Evolutionary conservation across 2,888 invertebrate genomes (phyloP), one percentile per base, ranked within the genome.

Genomic region (Polyploca ridens): DNA sequence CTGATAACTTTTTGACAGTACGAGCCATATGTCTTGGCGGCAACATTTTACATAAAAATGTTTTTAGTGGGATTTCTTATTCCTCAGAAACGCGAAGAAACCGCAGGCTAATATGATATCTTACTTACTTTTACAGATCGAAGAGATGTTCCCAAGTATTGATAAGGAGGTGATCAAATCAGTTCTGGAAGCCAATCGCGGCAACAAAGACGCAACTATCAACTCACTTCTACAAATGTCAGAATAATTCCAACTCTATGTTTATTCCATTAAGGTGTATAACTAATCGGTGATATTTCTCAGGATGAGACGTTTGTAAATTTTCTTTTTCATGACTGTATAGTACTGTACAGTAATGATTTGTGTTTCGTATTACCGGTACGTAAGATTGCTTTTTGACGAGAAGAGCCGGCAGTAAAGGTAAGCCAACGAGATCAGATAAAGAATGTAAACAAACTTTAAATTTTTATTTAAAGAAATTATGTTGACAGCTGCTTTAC

Each of bases 91-190:
- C 8, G 38, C 38, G 8, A 0, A 1, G 10, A 10, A 8, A 38
- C 3, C 10, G 10, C 7, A 38, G 2, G 7, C 41, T 14, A 19
- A 44, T 38, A 3, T 35, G 57, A 19, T 16, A 10, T 11, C 57
- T 27, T 13, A 38, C 63, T 11, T 44, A 3, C 19, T 63, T 68
- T 90, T 91, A 41, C 91, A 98, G 97, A 96, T 99, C 74, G 96
- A 97, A 83, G 99, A 99, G 91, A 99, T 99, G 98, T 99, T 99
- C 93, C 99, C 99, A 1, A 97, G 97, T 83, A 96, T 99, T 83
- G 99, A 99, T 83, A 97, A 96, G 74, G 98, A 99, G 82, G 98
- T 99, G 6, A 97, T 99, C 65, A 97, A 96, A 85, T 97, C 98
- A 0, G 97, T 99, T 33, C 95, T 97, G 81, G 98, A 98, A 87